phyloP scores from a whole-genome alignment of 2,113 vertebrate species.

The Prietella phreatophila region DNA sequence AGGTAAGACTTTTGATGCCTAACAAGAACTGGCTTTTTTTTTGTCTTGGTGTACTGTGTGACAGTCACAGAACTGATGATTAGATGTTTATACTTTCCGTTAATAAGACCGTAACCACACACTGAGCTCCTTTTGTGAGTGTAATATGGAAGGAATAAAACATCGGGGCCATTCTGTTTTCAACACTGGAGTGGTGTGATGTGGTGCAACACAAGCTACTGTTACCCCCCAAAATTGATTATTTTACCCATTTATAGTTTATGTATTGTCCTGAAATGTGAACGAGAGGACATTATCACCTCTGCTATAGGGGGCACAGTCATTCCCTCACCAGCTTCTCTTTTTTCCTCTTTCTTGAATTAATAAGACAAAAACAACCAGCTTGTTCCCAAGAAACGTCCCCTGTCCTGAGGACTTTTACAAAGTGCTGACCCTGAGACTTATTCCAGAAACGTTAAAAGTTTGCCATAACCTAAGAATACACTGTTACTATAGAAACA shows the following conservation, averaged over 20 bases:
- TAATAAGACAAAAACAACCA: not conserved
- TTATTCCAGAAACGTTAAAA: not conserved
- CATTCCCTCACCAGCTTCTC: not conserved
- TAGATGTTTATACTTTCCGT: not conserved
- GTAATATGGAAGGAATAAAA: not conserved
- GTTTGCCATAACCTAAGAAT: not conserved
- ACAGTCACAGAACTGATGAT: not conserved
- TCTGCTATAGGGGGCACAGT: not conserved
- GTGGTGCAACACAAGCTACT: not conserved
- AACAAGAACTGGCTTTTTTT: not conserved
- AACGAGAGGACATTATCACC: not conserved
- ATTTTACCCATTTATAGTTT: not conserved
- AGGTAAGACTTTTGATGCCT: not conserved
- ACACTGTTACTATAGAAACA: not conserved
- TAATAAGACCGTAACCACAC: not conserved
- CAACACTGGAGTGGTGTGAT: not conserved
- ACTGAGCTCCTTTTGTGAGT: not conserved
- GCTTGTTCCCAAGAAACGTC: not conserved
- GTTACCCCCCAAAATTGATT: not conserved
- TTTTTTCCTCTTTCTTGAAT: not conserved
- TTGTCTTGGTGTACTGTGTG: not conserved
- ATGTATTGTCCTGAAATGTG: not conserved
- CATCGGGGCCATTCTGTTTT: not conserved
- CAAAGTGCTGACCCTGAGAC: not conserved
- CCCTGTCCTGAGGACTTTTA: not conserved